Evolutionary conservation across 2,797 vertebrate genomes (phyloP).

Genomic region (Syndactyla subalaris): DNA sequence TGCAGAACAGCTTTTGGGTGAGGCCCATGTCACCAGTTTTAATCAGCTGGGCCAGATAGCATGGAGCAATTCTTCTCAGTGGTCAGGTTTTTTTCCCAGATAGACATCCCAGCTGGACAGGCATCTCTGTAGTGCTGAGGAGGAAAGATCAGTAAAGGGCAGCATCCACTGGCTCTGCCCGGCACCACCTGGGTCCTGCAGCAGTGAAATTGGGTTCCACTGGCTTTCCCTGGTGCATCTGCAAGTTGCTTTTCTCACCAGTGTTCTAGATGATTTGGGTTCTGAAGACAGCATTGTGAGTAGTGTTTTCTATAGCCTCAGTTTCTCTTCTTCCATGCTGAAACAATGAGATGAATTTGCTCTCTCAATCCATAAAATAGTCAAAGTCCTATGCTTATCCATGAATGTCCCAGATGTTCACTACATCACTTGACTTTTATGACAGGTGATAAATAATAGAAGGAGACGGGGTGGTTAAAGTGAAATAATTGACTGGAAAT

Average conservation of each 20-base stretch:
- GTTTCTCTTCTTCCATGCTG: background rate
- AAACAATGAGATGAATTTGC: background rate
- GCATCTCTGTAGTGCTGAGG: background rate
- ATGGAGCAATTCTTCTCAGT: background rate
- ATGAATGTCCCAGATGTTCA: background rate
- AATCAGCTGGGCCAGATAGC: background rate
- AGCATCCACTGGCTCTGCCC: background rate
- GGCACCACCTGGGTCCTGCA: background rate
- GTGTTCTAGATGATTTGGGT: fast-evolving
- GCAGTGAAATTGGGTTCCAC: background rate
- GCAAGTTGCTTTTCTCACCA: background rate
- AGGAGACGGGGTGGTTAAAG: background rate
- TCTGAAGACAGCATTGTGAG: background rate
- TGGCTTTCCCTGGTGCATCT: background rate
- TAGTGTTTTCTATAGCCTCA: background rate
- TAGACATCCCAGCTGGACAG: background rate
- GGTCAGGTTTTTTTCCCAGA: background rate
- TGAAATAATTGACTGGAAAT: background rate
- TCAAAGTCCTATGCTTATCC: background rate
- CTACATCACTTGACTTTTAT: background rate
- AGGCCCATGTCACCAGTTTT: background rate
- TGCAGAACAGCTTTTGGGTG: background rate
- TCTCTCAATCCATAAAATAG: background rate
- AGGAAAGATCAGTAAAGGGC: background rate
- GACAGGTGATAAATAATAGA: background rate